Base-by-base conservation (phyloP, 1,140 invertebrate species). In the Plutomurus gul region DNA sequence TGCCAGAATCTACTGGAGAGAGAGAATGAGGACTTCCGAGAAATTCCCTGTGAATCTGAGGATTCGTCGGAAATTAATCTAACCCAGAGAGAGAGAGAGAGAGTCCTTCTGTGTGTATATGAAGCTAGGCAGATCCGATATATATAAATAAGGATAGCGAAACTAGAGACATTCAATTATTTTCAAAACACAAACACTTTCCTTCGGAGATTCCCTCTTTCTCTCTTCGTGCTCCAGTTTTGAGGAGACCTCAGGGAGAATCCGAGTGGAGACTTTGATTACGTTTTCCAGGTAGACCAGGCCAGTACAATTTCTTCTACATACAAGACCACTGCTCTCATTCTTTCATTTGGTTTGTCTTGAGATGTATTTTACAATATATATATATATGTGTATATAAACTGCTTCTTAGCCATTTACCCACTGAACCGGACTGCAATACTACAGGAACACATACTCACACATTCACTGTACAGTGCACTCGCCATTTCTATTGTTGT, bases 141-240 rank as follows among this genome's bases (percentile, higher is more conserved):
- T 65, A 65, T 33, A 65, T 65, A 65, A 65, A 65, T 33, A 16
- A 65, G 56, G 56, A n/a, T n/a, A n/a, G n/a, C n/a, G n/a, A n/a
- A n/a, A n/a, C n/a, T n/a, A 65, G 27, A 65, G 30, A 65, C 56
- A 65, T 65, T 65, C 56, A 65, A 65, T 65, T 65, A 65, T 65
- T 65, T 65, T 65, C 56, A 65, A 65, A 51, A 65, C 27, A 65
- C 56, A 65, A 65, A 65, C 56, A 65, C 56, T 65, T 65, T 65
- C 16, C 56, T 36, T 65, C 56, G n/a, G 11, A 65, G 27, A 33
- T n/a, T 11, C 43, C 20, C n/a, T 16, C 10, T 33, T 33, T 3
- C n/a, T n/a, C n/a, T n/a, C n/a, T 30, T 4, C 4, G 10, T 30
- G 56, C 25, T 65, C 47, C 18, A 33, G 56, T 65, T 65, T 65